A percentile compares a stretch with the other conserved stretches of the same genome.
Conservation (phyloP, 2,113 vertebrate genomes). For the Rhynchopsitta pachyrhyncha region DNA sequence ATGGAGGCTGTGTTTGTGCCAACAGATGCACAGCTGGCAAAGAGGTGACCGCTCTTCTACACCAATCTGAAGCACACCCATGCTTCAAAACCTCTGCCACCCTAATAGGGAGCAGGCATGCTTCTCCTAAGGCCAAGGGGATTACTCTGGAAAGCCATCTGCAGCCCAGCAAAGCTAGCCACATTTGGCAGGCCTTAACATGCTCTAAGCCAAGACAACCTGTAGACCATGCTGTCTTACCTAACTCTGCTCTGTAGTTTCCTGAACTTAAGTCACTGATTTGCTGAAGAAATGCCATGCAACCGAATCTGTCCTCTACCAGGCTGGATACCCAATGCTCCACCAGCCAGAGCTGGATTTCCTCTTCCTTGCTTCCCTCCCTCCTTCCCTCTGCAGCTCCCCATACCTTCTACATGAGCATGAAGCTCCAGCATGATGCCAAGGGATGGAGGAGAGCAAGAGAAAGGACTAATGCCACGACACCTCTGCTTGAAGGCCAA, state of each 20-base stretch:
- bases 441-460: background rate
- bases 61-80: accelerated
- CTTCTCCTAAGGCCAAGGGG: background rate
- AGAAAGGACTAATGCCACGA: background rate
- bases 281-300: accelerated
- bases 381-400: background rate
- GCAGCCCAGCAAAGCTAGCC: background rate
- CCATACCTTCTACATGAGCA: background rate
- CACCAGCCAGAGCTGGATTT: background rate
- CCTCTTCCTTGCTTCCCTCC: background rate
- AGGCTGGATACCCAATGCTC: background rate
- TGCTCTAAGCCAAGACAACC: background rate
- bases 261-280: accelerated
- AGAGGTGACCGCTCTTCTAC: background rate
- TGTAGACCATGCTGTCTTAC: background rate
- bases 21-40: background rate
- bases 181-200: background rate
- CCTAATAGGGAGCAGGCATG: accelerated
- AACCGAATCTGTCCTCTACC: accelerated
- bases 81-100: background rate
- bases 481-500: background rate
- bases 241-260: background rate
- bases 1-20: background rate
- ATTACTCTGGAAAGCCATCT: background rate
- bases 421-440: background rate